phyloP scores from a whole-genome alignment of 2,113 vertebrate genomes.

The Smithornis capensis region DNA sequence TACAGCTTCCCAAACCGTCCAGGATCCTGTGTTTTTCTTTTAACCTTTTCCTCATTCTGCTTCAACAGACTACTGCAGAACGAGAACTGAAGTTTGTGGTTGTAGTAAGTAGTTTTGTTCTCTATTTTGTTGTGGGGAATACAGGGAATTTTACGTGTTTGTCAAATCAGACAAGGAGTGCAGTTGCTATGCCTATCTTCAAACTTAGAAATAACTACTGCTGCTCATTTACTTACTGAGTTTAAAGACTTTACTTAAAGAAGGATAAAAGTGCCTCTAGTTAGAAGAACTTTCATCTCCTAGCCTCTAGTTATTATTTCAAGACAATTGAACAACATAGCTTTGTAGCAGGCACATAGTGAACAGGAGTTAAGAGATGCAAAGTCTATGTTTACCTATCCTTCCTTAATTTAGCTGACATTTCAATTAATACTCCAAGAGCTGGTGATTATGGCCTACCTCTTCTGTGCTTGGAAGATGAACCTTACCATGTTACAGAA shows the following conservation, averaged over 20 bases:
- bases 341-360: background rate
- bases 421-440: background rate
- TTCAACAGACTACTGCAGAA: constrained; percentile 1
- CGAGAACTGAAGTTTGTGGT: constrained; percentile 69
- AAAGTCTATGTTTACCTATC: background rate
- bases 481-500: background rate
- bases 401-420: background rate
- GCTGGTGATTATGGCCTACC: background rate
- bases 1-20: background rate
- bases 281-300: background rate
- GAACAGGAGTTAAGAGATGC: background rate
- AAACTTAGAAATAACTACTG: background rate
- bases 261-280: background rate
- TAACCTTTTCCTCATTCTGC: constrained; percentile 4
- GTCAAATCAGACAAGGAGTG: background rate
- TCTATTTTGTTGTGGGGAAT: background rate
- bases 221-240: background rate
- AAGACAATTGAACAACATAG: background rate
- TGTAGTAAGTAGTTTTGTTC: constrained; percentile 61
- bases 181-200: background rate
- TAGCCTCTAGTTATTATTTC: background rate
- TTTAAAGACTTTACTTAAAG: background rate
- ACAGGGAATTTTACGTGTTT: background rate
- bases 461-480: background rate
- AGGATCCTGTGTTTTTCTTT: background rate